These are phyloP conservation scores for Gonocerus acuteangulatus DNA, from an alignment of 2,888 invertebrate genomes.

Conservation along the genomic window DNA sequence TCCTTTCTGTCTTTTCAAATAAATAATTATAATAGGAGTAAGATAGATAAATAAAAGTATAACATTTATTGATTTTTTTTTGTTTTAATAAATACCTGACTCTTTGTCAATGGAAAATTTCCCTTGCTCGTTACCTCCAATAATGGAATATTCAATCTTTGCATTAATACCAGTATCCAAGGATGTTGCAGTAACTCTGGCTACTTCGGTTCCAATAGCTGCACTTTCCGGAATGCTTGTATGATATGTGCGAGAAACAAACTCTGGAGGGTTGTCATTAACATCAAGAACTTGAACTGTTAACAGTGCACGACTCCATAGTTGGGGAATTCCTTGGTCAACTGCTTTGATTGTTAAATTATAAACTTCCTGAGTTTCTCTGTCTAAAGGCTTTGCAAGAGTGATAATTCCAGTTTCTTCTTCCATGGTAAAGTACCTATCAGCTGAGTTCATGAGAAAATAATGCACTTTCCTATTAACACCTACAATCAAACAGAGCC, in stretches of 20 bases:
- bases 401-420: conserved; percentile 78
- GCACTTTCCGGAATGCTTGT: conserved; percentile 71
- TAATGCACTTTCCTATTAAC: conserved; percentile 79
- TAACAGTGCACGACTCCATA: conserved; percentile 59
- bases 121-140: conserved; percentile 80
- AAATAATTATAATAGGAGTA: too few relatives aligned
- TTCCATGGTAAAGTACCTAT: conserved; percentile 69
- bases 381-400: conserved; percentile 71
- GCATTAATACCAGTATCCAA: conserved; percentile 90
- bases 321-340: conserved; percentile 72
- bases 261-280: conserved; percentile 94
- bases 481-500: conserved; percentile 44
- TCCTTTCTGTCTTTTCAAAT: too few relatives aligned
- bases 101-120: conserved; percentile 70
- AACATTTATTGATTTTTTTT: too few relatives aligned
- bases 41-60: too few relatives aligned
- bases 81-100: conserved; percentile 46
- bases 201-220: conserved; percentile 69
- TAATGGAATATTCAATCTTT: conserved; percentile 77
- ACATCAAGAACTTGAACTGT: conserved; percentile 82
- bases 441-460: conserved; percentile 61
- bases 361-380: conserved; percentile 77
- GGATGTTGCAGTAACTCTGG: conserved; percentile 80
- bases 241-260: conserved; percentile 65
- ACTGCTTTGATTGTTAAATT: conserved; percentile 73